Base-by-base conservation (phyloP, 2,888 invertebrate species). In the Andrena chrysosceles region DNA sequence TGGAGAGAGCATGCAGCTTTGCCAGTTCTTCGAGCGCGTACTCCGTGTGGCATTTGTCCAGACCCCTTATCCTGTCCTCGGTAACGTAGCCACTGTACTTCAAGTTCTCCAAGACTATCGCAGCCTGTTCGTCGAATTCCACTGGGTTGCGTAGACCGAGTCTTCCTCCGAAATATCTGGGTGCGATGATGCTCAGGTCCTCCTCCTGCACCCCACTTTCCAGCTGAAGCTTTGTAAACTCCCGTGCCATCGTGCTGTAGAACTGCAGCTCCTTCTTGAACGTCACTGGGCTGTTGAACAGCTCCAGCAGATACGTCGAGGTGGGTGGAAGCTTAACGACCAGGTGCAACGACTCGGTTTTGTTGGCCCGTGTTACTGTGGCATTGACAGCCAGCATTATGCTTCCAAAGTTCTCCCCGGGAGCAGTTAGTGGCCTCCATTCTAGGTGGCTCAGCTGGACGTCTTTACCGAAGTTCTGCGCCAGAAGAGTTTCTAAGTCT, bases 331-430 rank as follows among this genome's bases (percentile, higher is more conserved):
- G 86, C 80, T 94, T 94, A 0, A 90, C 90, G 4, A 94, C 93
- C 2, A 93, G 78, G 77, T 93, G 89, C 26, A 92, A 72, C 2
- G 84, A 84, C 59, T 91, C 89, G 3, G 84, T 73, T 6, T 87
- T 88, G 29, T 88, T 84, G 7, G 64, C 10, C 4, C 52, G 63
- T 0, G 69, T 68, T 0, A 92, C 60, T 1, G 79, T 89, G 7
- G 89, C 89, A 56, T 90, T 89, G 8, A 94, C 85, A 4, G 92
- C 91, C 10, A 93, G 80, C 67, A 94, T 94, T 13, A 92, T 42
- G 72, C 94, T 94, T 2, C 94, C 94, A 60, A 91, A 94, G 82
- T 94, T 94, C 35, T 94, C 94, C 6, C 94, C 94, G 0, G 94
- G 93, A 49, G 93, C 92, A 0, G 93, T 94, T 16, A 94, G 70